Evolutionary conservation across 2,888 invertebrate genomes (phyloP), one percentile per base, ranked within the genome.

Genomic region (Operophtera brumata): DNA sequence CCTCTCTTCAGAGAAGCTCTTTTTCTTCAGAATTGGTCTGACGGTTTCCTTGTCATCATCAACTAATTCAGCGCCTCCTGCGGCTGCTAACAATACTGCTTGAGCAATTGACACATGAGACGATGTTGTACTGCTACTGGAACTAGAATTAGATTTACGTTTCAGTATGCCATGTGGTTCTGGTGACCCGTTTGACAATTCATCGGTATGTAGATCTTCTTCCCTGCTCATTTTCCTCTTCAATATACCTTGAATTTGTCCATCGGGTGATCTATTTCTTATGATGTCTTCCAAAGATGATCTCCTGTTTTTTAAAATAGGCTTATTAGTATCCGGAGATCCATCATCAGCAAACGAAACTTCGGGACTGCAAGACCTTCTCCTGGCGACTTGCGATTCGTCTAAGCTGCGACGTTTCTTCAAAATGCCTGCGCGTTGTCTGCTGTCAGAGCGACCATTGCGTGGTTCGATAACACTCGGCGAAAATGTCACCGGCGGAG

Each of bases 321-420:
- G 93, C 69, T 89, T 90, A 64, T 91, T 92, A 35, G 91, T 91
- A 70, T 94, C 93, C 3, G 73, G 57, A 49, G 91, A 91, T 34
- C 84, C 89, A 61, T 90, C 91, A 69, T 92, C 92, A 32, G 90
- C 90, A 61, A 92, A 91, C 10, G 92, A 92, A 37, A 93, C 92
- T 71, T 94, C 94, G 2, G 94, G 94, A 56, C 94, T 94, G 65
- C 93, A 94, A 50, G 94, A 94, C 47, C 94, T 90, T 64, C 93
- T 91, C 40, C 93, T 84, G 60, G 93, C 88, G 47, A 94, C 94
- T 79, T 94, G 93, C 20, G 93, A 93, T 75, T 96, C 96, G 67
- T 96, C 96, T 64, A 96, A 87, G 72, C 96, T 96, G 52, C 95
- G 93, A 30, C 96, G 93, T 84, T 96, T 96, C 81, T 96, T 96